phyloP scores from a whole-genome alignment of 2,888 invertebrate species.

The Eupithecia inturbata region DNA sequence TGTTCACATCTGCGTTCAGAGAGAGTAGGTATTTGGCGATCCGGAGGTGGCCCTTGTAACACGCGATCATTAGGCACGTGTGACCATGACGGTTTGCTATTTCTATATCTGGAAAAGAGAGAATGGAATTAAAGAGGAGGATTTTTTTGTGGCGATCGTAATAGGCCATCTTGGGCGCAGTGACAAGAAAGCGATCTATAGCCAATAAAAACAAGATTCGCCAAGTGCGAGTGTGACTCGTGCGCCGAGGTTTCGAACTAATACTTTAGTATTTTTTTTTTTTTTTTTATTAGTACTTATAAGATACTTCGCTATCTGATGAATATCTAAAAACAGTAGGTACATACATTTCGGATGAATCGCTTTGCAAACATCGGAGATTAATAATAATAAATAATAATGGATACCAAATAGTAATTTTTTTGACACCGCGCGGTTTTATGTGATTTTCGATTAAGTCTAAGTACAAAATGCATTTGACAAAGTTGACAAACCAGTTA shows the following conservation, averaged over 20 bases:
- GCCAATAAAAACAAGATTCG: neutral
- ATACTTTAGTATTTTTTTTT: no score
- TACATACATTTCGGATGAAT: no score
- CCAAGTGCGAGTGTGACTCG: no score
- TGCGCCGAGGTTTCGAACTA: no score
- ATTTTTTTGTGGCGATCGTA: neutral
- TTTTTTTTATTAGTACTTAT: no score
- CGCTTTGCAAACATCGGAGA: no score
- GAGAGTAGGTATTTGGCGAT: conserved; percentile 95
- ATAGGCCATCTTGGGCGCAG: neutral
- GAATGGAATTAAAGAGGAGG: neutral
- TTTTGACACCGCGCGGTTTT: no score
- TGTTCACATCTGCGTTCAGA: conserved; percentile 95
- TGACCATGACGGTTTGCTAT: conserved; percentile 98
- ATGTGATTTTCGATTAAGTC: neutral
- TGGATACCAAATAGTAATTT: no score
- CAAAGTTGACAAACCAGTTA: neutral
- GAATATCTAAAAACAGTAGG: no score
- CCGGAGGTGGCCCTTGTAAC: conserved; percentile 96
- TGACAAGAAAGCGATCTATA: neutral
- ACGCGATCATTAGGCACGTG: conserved; percentile 99
- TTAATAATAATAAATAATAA: no score
- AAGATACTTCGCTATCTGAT: no score
- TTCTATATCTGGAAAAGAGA: conserved; percentile 90
- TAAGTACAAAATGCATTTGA: neutral